phyloP scores from a whole-genome alignment of 2,888 invertebrate genomes.

The Rhingia campestris region DNA sequence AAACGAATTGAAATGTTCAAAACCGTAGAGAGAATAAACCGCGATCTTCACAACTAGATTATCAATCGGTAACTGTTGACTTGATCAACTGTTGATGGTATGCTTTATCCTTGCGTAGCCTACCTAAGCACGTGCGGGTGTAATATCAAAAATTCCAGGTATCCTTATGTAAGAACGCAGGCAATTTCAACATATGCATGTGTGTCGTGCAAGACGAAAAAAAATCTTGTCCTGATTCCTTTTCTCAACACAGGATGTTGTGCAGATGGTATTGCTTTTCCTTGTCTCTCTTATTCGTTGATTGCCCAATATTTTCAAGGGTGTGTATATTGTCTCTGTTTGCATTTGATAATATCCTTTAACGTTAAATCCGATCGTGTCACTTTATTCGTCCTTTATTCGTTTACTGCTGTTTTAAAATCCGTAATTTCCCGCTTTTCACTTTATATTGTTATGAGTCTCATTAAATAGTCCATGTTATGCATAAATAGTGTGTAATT shows the following conservation, averaged over 20 bases:
- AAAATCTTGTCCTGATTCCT: constrained; percentile 19
- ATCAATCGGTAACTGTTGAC: constrained; percentile 37
- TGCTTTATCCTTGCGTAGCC: constrained; percentile 18
- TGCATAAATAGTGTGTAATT: constrained; percentile 59
- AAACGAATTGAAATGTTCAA: background rate
- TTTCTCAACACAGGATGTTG: constrained; percentile 40
- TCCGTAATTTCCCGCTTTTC: constrained; percentile 5
- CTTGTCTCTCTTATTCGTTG: background rate
- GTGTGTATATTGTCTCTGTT: constrained; percentile 4
- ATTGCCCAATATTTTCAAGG: background rate
- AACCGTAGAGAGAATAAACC: background rate
- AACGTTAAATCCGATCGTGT: constrained; percentile 48
- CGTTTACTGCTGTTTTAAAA: constrained; percentile 2
- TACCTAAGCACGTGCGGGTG: constrained; percentile 48
- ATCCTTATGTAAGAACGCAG: constrained; percentile 31
- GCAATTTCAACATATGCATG: constrained; percentile 22
- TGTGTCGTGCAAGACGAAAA: background rate
- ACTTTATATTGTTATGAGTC: constrained; percentile 65
- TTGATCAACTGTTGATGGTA: constrained; percentile 21
- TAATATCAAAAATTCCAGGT: constrained; percentile 30
- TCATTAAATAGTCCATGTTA: constrained; percentile 58
- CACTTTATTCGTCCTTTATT: constrained; percentile 51
- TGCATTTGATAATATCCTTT: background rate
- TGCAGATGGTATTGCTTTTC: constrained; percentile 56
- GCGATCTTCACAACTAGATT: constrained; percentile 31